Conservation (phyloP, 1,140 invertebrate species). For the Bombus ignitus region DNA sequence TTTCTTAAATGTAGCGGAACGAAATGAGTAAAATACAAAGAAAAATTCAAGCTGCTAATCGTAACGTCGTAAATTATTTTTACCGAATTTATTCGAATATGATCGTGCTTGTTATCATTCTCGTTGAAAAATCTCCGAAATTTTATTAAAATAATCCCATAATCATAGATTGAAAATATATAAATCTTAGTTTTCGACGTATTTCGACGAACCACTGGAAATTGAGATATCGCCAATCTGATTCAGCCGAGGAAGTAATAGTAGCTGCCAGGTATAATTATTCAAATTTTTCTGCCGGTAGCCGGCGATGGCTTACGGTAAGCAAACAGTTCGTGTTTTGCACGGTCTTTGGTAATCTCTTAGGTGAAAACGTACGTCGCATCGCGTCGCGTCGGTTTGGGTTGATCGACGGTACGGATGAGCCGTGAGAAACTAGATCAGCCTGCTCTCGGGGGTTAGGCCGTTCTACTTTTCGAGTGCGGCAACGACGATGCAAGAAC, state of each 20-base stretch:
- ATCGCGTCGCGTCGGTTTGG: neutral
- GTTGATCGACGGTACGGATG: slow-evolving; percentile 42
- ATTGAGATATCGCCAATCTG: neutral
- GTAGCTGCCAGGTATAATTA: neutral
- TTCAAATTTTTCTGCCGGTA: neutral
- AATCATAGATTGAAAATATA: too few species aligned
- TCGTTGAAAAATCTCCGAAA: too few species aligned
- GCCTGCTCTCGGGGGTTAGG: slow-evolving; percentile 45
- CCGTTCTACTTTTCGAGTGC: slow-evolving; percentile 45
- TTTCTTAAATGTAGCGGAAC: too few species aligned
- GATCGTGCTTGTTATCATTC: too few species aligned
- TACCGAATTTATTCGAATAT: too few species aligned
- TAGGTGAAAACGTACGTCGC: neutral
- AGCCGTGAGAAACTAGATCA: slow-evolving; percentile 45
- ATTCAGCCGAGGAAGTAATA: neutral
- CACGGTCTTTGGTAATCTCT: neutral
- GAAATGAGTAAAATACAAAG: too few species aligned
- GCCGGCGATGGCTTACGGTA: neutral
- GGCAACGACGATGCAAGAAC: slow-evolving; percentile 26
- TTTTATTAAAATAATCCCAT: too few species aligned
- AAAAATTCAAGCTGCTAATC: too few species aligned
- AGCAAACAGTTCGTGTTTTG: neutral
- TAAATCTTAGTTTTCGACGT: too few species aligned
- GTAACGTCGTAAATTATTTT: too few species aligned
- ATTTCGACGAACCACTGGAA: neutral